Percentiles rank a stretch among this genome's conserved stretches.
phyloP scores from a whole-genome alignment of 1,140 invertebrate species.

The Lepidotrigona ventralis region DNA sequence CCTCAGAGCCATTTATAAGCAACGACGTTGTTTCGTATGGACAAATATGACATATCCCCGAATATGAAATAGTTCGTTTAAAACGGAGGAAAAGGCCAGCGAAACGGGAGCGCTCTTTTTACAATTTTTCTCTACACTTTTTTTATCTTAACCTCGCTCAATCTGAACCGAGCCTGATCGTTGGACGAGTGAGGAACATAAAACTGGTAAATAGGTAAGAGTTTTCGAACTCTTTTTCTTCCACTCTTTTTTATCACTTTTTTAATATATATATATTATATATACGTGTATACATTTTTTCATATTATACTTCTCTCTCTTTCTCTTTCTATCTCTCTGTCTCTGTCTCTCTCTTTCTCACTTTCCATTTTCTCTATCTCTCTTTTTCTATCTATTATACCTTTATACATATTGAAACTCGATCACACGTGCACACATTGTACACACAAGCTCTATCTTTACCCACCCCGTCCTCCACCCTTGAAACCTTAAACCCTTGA shows the following conservation, averaged over 20 bases:
- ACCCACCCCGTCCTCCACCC: constrained; percentile 2
- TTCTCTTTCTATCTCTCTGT: constrained; percentile 55
- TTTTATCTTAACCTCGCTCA: constrained; percentile 71
- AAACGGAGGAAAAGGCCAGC: background rate
- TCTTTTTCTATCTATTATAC: constrained; percentile 64
- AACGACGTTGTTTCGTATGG: constrained; percentile 55
- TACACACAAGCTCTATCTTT: constrained; percentile 46
- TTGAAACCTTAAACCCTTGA: background rate
- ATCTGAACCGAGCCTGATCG: constrained; percentile 44
- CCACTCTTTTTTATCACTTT: constrained; percentile 62
- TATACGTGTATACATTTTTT: constrained; percentile 69
- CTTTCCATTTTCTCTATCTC: constrained; percentile 54
- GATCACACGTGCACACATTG: constrained; percentile 60
- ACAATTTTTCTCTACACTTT: constrained; percentile 52
- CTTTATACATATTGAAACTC: constrained; percentile 60
- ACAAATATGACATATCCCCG: background rate
- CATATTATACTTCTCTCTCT: constrained; percentile 65
- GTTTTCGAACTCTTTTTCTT: constrained; percentile 66
- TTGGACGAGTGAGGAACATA: constrained; percentile 47
- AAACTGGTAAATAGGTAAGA: constrained; percentile 67
- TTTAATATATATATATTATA: constrained; percentile 64
- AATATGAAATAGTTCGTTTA: background rate
- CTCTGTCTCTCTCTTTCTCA: constrained; percentile 37
- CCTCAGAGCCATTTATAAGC: constrained; percentile 71
- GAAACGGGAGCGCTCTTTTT: constrained; percentile 66